Evolutionary conservation across 2,888 invertebrate species (phyloP).

Genomic region (Dinocampus coccinellae): DNA sequence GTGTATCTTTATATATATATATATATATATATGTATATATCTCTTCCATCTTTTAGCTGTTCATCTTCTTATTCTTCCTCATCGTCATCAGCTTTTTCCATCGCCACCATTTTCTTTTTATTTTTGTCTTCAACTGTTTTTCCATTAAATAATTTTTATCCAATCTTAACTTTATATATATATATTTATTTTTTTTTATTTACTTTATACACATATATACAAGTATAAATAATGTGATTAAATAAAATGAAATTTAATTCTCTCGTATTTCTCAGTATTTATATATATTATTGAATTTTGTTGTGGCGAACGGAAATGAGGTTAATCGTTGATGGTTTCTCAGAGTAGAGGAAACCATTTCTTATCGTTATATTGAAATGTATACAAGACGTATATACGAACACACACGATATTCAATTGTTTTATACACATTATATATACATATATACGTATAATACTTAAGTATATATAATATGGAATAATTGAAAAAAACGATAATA

Average conservation of each 20-base stretch:
- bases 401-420: not conserved
- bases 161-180: too few species aligned
- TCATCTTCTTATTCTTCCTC: conserved; percentile 18
- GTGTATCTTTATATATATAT: too few species aligned
- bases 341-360: conserved; percentile 5
- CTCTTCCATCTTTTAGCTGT: conserved; percentile 10
- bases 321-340: conserved; percentile 9
- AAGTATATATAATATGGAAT: not conserved
- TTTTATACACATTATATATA: not conserved
- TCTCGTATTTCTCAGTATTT: conserved; percentile 16
- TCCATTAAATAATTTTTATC: too few species aligned
- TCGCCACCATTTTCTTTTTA: not conserved
- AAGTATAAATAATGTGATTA: not conserved
- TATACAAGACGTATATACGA: not conserved
- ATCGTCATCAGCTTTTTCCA: conserved; percentile 9
- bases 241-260: conserved; percentile 1
- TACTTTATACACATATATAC: too few species aligned
- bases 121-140: too few species aligned
- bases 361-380: not conserved
- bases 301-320: conserved; percentile 8
- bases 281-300: conserved; percentile 1
- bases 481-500: not conserved
- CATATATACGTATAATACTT: not conserved
- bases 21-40: not conserved
- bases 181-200: too few species aligned